These are phyloP conservation scores for Buphagus erythrorhynchus DNA, from an alignment of 2,797 vertebrate genomes.

Conservation along the genomic window DNA sequence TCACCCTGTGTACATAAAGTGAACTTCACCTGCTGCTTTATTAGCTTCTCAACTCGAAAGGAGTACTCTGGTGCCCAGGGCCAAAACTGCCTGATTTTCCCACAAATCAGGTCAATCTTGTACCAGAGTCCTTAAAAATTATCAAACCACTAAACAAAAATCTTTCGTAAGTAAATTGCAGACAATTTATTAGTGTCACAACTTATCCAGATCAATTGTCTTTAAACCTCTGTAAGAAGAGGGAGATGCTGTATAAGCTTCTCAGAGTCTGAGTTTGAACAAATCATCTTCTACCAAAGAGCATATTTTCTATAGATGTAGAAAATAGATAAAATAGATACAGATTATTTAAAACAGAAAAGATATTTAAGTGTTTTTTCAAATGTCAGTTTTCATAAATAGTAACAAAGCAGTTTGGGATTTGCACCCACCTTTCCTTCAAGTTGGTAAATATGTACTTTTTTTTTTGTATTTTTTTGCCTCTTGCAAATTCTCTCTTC, in stretches of 20 bases:
- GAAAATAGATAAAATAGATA: neutral
- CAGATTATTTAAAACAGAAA: neutral
- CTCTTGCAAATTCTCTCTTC: neutral
- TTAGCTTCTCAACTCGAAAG: neutral
- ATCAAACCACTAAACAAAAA: neutral
- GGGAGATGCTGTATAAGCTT: neutral
- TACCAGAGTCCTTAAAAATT: neutral
- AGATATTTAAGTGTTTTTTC: neutral
- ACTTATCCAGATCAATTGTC: neutral
- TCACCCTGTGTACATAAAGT: neutral
- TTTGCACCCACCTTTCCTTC: neutral
- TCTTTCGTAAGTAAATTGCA: neutral
- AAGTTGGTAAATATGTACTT: neutral
- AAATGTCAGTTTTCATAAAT: neutral
- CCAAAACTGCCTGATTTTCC: neutral
- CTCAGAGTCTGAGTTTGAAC: neutral
- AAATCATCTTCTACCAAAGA: neutral
- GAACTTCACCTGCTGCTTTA: neutral
- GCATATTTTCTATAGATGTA: neutral
- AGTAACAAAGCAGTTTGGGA: neutral
- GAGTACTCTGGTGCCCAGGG: neutral
- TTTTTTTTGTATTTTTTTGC: neutral
- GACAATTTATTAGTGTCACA: neutral
- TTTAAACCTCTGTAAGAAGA: neutral
- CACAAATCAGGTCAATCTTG: neutral